These are phyloP conservation scores for Anoncus sp. DNA, from an alignment of 2,888 invertebrate species.

Conservation along the genomic window DNA sequence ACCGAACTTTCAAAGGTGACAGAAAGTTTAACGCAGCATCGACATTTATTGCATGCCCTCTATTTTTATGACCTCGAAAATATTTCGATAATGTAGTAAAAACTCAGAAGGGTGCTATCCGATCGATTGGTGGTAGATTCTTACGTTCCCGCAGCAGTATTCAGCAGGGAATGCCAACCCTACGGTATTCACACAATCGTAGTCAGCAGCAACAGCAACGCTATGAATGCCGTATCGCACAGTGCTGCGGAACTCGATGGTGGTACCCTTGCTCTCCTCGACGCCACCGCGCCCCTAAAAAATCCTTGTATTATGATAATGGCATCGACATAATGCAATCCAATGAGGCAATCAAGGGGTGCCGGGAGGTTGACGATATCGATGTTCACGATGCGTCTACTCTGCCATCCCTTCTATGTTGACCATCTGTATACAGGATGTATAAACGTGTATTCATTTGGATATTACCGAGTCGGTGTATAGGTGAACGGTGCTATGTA, in stretches of 20 bases:
- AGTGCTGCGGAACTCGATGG: slow-evolving; percentile 51
- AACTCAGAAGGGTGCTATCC: slow-evolving; percentile 24
- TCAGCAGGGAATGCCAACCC: slow-evolving; percentile 5
- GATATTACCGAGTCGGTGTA: slow-evolving; percentile 32
- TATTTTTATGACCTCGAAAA: no score
- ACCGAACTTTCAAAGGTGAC: no score
- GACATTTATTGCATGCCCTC: no score
- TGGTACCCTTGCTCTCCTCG: slow-evolving; percentile 68
- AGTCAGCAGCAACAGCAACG: slow-evolving; percentile 50
- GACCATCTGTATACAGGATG: slow-evolving; percentile 33
- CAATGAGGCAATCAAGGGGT: slow-evolving; percentile 83
- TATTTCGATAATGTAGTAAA: slow-evolving; percentile 27
- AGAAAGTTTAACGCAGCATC: no score
- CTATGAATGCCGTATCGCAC: slow-evolving; percentile 43
- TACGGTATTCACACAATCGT: slow-evolving; percentile 44
- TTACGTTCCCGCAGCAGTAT: slow-evolving; percentile 14
- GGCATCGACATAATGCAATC: slow-evolving; percentile 82
- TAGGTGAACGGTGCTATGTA: slow-evolving; percentile 17
- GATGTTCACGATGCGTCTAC: slow-evolving; percentile 69
- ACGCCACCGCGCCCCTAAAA: slow-evolving; percentile 75
- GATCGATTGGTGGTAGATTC: slow-evolving; percentile 35
- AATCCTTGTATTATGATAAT: slow-evolving; percentile 83
- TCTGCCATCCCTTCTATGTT: slow-evolving; percentile 41
- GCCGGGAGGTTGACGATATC: slow-evolving; percentile 77
- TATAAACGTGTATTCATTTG: slow-evolving; percentile 20